Percentiles rank a stretch among this genome's conserved stretches.
Conservation (phyloP, 2,113 vertebrate genomes). For the Platysternon megacephalum region DNA sequence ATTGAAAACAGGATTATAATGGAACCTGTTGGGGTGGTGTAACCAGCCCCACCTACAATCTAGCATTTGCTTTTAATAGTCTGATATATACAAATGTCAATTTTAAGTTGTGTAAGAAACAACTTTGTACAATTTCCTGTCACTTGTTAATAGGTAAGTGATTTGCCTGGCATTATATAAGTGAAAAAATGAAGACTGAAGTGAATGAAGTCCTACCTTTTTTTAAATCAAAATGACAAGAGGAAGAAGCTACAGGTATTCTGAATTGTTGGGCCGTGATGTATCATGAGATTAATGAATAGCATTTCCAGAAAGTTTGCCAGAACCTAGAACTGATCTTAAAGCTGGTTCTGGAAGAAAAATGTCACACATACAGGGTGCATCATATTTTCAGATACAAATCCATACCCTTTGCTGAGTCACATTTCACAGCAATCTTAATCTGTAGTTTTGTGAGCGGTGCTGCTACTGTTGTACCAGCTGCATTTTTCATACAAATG, state of each 20-base stretch:
- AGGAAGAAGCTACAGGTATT: neutral
- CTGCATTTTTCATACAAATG: neutral
- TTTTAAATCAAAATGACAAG: neutral
- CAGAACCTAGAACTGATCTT: neutral
- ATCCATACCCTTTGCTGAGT: neutral
- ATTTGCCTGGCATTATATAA: neutral
- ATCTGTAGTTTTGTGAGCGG: neutral
- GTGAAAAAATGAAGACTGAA: neutral
- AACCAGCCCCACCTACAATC: slow-evolving; percentile 15
- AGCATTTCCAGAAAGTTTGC: neutral
- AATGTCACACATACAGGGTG: fast-evolving
- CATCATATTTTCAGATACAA: neutral
- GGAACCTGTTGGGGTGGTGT: slow-evolving; percentile 9
- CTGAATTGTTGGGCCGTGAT: neutral
- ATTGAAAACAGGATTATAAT: neutral
- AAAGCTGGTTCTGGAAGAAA: neutral
- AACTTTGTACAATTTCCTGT: neutral
- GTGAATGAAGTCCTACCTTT: neutral
- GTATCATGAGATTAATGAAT: fast-evolving
- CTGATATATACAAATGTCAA: neutral
- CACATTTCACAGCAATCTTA: neutral
- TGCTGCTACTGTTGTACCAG: neutral
- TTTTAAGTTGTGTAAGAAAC: slow-evolving; percentile 22
- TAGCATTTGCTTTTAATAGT: slow-evolving; percentile 29
- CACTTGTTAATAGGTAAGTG: neutral